Conservation (phyloP, 2,797 vertebrate species). For the Sebastolobus alascanus region DNA sequence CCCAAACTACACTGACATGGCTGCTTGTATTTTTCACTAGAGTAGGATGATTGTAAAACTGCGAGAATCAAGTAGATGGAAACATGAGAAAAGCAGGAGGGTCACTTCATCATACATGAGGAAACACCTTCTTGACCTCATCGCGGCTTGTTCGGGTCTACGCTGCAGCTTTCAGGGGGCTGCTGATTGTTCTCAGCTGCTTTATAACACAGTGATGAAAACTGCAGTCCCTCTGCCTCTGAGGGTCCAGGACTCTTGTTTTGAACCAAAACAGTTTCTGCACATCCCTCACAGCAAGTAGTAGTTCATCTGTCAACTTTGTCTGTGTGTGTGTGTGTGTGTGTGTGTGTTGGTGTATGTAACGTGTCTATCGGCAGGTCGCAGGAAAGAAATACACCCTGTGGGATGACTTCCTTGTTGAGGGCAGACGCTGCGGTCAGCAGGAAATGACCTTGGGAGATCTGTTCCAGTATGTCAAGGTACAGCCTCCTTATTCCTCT, state of each 20-base stretch:
- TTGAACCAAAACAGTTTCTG: constrained; percentile 23
- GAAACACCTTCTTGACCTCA: constrained; percentile 69
- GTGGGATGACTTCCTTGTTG: constrained; percentile 88
- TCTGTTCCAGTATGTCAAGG: constrained; percentile 89
- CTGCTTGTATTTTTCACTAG: neutral
- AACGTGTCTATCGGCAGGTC: constrained; percentile 80
- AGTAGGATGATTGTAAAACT: neutral
- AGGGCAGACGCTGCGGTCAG: constrained; percentile 70
- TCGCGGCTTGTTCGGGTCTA: constrained; percentile 3
- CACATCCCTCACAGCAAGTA: constrained; percentile 38
- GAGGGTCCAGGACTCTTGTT: constrained; percentile 31
- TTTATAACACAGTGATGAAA: constrained; percentile 53
- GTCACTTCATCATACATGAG: constrained; percentile 23
- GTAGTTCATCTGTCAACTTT: constrained; percentile 62
- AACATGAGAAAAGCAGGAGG: constrained; percentile 12
- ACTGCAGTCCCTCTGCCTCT: constrained; percentile 23
- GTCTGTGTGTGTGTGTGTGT: constrained; percentile 28
- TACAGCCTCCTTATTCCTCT: constrained; percentile 64
- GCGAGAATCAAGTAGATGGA: constrained; percentile 5
- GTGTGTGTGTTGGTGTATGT: constrained; percentile 53
- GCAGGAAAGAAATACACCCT: constrained; percentile 86
- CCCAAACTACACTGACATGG: neutral
- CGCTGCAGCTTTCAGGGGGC: neutral
- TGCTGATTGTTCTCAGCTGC: constrained; percentile 66
- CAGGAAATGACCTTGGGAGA: constrained; percentile 89